Percentiles rank a stretch among this genome's conserved stretches.
phyloP scores from a whole-genome alignment of 2,113 vertebrate species.

The Ciconia boyciana region DNA sequence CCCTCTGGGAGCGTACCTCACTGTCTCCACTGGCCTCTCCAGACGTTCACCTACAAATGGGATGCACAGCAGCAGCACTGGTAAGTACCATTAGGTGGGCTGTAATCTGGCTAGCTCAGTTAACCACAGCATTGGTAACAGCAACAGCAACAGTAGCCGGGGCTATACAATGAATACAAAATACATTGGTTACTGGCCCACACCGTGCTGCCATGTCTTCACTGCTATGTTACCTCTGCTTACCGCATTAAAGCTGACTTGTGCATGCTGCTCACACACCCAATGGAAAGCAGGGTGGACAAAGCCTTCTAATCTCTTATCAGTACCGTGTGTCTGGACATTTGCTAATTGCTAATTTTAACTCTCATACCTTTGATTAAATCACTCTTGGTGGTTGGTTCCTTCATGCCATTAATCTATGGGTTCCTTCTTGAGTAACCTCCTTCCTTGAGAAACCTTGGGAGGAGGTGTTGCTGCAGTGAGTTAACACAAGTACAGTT shows the following conservation, averaged over 20 bases:
- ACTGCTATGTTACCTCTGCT: not conserved
- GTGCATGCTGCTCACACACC: not conserved
- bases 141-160: rapidly evolving
- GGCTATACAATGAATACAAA: not conserved
- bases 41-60: not conserved
- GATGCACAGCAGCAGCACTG: not conserved
- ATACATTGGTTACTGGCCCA: not conserved
- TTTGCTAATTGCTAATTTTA: not conserved
- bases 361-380: not conserved
- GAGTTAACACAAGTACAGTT: not conserved
- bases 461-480: not conserved
- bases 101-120: not conserved
- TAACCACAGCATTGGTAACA: not conserved
- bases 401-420: not conserved
- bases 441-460: not conserved
- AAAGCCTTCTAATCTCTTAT: not conserved
- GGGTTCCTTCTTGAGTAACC: not conserved
- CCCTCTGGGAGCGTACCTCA: not conserved
- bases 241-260: not conserved
- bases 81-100: not conserved
- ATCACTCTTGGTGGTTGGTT: not conserved
- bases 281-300: not conserved
- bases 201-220: not conserved
- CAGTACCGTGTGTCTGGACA: not conserved
- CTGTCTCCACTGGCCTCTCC: not conserved